These are phyloP conservation scores for Oligia fasciuncula DNA, from an alignment of 2,888 invertebrate species.

Conservation along the genomic window DNA sequence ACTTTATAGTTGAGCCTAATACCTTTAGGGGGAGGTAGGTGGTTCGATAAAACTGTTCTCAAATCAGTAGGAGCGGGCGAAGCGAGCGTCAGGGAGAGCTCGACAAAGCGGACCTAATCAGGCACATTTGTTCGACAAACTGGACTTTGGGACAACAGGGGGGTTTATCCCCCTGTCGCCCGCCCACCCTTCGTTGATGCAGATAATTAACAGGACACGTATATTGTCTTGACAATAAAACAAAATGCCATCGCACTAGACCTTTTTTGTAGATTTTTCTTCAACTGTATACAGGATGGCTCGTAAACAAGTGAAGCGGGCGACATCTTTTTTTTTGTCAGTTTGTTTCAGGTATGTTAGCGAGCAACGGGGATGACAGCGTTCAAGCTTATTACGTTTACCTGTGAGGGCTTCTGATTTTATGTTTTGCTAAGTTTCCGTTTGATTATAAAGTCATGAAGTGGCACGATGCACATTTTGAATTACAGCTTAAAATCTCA, in stretches of 20 bases:
- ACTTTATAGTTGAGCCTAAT: conserved; percentile 49
- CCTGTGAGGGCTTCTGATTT: conserved; percentile 14
- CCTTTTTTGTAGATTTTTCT: conserved; percentile 41
- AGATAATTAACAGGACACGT: conserved; percentile 84
- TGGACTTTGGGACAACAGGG: conserved; percentile 63
- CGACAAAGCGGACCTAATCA: conserved; percentile 87
- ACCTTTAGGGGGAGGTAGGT: conserved; percentile 45
- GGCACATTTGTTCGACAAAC: conserved; percentile 87
- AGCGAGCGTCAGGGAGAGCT: conserved; percentile 62
- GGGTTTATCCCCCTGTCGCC: conserved; percentile 46
- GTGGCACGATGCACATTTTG: not conserved
- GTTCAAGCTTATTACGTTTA: conserved; percentile 8
- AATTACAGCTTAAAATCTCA: not conserved
- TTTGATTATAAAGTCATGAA: not conserved
- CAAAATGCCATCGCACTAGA: conserved; percentile 50
- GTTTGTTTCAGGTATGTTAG: not conserved
- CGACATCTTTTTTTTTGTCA: not conserved
- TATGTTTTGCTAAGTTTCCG: conserved; percentile 6
- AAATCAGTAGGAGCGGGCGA: conserved; percentile 66
- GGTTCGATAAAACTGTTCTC: conserved; percentile 65
- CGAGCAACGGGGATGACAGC: not conserved
- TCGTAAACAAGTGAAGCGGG: not conserved
- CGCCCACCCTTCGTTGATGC: conserved; percentile 71
- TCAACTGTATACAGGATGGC: conserved; percentile 19
- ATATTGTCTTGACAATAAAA: conserved; percentile 64